Conservation (phyloP, 30 jellyfish, hydroid and myxozoan genomes). For the Rhopilema esculentum region DNA sequence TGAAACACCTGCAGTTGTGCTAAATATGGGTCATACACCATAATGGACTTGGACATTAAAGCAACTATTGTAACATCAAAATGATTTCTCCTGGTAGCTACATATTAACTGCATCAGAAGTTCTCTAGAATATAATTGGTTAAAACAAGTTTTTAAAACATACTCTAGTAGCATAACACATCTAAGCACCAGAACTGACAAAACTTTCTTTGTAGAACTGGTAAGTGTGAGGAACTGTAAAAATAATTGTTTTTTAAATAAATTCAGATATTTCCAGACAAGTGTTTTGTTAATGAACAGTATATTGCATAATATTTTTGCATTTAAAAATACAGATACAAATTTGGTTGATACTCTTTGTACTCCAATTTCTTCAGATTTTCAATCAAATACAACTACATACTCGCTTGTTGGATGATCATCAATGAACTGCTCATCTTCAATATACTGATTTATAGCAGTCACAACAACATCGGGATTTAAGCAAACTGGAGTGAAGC, state of each 20-base stretch:
- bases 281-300: background rate
- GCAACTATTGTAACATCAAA: background rate
- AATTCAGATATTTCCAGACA: background rate
- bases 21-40: no score
- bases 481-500: constrained; percentile 15
- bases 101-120: background rate
- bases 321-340: background rate
- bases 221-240: background rate
- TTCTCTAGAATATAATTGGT: background rate
- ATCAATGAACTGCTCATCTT: background rate
- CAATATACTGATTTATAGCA: constrained; percentile 3
- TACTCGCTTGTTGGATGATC: background rate
- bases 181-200: background rate
- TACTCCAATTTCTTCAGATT: background rate
- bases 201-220: background rate
- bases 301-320: background rate
- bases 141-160: background rate
- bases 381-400: background rate
- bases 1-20: no score
- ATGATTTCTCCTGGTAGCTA: background rate
- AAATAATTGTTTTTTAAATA: no score
- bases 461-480: constrained; percentile 15
- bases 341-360: background rate
- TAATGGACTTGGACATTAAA: no score
- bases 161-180: background rate